Evolutionary conservation across 2,888 invertebrate species (phyloP), one percentile per base, ranked within the genome.

Genomic region (Disparrhopalites patrizii): DNA sequence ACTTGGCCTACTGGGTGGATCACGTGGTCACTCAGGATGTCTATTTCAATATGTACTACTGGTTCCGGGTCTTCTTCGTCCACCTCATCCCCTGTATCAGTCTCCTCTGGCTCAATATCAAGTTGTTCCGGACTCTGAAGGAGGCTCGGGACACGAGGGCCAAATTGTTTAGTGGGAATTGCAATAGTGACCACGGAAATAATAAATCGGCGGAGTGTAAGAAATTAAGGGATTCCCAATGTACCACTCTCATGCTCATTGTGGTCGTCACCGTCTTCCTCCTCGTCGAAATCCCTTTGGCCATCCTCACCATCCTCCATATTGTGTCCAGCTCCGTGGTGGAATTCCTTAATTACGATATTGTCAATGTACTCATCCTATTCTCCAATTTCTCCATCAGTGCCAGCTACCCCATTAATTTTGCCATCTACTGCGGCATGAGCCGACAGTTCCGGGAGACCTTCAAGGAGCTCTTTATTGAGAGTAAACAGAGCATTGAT

Each of bases 401-500:
- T 70, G 66, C 66, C n/a, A 55, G 91, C 54, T 94, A 94, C 80
- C 93, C 93, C 13, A 88, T 94, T 66, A 94, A 95, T 79, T 95
- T 96, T 77, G 94, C 93, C 68, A 74, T 75, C 72, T 96, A 96
- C 78, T 95, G 94, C 79, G 93, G 93, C 25, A 97, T 96, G 96
- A 93, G 92, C 33, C 83, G 92, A 33, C 93, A 92, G 79, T 96
- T 96, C 79, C 83, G 96, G 58, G 93, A 94, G 79, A 95, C 95
- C 0, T 96, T 96, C 79, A 91, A 91, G 77, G 89, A 81, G 18
- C 76, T 84, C 28, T 94, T 95, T 77, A 85, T 90, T 50, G 79
- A 85, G 52, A 18, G 43, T 25, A 51, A 47, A 27, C 62, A 58
- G 43, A 65, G 28, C 18, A 57, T 23, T 28, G 62, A 27, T n/a